Conservation (phyloP, 2,113 vertebrate species). For the Paratilapia polleni region DNA sequence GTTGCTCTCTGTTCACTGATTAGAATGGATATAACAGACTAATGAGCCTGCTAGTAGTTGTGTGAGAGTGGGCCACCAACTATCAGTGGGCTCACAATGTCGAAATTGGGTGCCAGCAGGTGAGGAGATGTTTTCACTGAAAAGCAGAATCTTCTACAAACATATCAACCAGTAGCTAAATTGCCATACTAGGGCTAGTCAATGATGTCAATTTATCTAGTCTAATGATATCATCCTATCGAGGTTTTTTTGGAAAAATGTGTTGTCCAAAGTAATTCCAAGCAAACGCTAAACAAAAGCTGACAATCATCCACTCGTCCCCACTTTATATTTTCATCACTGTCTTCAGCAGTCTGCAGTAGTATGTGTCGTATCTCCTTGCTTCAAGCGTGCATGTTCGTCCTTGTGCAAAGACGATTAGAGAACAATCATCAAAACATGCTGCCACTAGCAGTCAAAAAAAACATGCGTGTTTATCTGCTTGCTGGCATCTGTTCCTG, state of each 20-base stretch:
- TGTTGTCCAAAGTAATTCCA: neutral
- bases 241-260: neutral
- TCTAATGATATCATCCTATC: neutral
- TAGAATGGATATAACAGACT: neutral
- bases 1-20: neutral
- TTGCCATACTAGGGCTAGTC: neutral
- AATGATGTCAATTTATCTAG: neutral
- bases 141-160: neutral
- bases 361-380: neutral
- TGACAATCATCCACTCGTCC: neutral
- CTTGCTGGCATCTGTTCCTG: neutral
- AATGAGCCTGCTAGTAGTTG: neutral
- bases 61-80: neutral
- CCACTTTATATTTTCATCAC: neutral
- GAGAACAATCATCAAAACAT: neutral
- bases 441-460: constrained; percentile 9
- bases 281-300: neutral
- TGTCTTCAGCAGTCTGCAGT: neutral
- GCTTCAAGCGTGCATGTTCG: neutral
- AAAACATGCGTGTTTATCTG: neutral
- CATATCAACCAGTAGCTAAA: neutral
- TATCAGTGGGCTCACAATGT: neutral
- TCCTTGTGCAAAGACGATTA: constrained; percentile 3
- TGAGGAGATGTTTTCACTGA: neutral
- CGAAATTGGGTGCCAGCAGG: neutral